Base-by-base conservation (phyloP, 1,140 invertebrate species). In the Euwallacea fornicatus region DNA sequence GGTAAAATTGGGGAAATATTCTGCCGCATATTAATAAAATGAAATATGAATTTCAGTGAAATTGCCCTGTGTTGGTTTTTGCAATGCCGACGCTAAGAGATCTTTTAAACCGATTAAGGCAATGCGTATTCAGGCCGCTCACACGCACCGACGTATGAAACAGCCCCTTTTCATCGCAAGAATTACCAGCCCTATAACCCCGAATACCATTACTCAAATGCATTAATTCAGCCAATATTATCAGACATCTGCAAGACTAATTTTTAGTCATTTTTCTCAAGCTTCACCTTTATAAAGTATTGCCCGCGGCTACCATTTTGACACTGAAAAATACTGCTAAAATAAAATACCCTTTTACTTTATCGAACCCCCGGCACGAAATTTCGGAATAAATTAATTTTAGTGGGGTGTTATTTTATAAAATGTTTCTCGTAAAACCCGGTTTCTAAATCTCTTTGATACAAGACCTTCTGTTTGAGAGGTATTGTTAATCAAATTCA, bases 281-380 rank as follows among this genome's bases (percentile, higher is more conserved):
- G 44, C 16, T 65, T 42, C 11, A 21, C 63, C 16, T 65, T 65
- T 54, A 54, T 65, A 54, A 65, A 65, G 21, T 53, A 54, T 54
- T 41, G 47, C 63, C 63, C 13, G 15, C 44, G 46, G 63, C 50
- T 54, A 54, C 63, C 16, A 65, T 65, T 65, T 65, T 65, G 63
- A 65, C 63, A 54, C 33, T 65, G 63, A 65, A 65, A 65, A 53
- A 65, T 65, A 65, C 44, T 65, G 63, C 63, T 65, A 46, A 65
- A 65, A 65, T 65, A 65, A 54, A 65, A 65, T 15, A 54, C 46
- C 50, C 63, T 46, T 61, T 63, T 65, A 16, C 43, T 65, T 65
- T 65, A 65, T 65, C 63, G 54, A 50, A 65, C 21, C 13, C 10
- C 8, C 42, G 42, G 63, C 63, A 65, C 47, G 63, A 33, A 65